Evolutionary conservation across 1,140 invertebrate genomes (phyloP).

Genomic region (Cydia amplana): DNA sequence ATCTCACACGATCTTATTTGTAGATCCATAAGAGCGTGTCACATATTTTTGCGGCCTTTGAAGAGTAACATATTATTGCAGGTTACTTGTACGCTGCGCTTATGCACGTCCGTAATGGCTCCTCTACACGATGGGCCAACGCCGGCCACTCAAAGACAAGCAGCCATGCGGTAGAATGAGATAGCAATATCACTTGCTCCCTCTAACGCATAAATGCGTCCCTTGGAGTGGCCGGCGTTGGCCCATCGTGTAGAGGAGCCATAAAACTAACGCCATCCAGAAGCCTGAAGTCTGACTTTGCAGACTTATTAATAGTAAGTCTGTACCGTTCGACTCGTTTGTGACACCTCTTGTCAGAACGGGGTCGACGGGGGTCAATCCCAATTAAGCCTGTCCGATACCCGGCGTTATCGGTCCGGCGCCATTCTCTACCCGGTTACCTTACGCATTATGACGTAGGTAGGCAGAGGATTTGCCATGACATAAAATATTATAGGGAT

Average conservation of each 20-base stretch:
- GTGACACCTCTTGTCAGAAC: constrained; percentile 20
- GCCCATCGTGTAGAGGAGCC: too few relatives aligned
- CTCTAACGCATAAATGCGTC: too few relatives aligned
- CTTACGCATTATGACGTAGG: constrained; percentile 4
- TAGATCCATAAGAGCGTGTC: too few relatives aligned
- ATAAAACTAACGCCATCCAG: background rate
- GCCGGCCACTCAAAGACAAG: too few relatives aligned
- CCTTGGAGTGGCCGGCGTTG: too few relatives aligned
- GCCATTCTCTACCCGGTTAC: background rate
- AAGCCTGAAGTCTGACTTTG: background rate
- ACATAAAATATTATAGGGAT: background rate
- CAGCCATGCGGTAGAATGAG: too few relatives aligned
- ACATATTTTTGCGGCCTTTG: too few relatives aligned
- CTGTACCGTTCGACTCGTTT: background rate
- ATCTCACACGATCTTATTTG: too few relatives aligned
- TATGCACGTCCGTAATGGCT: background rate
- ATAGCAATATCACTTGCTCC: too few relatives aligned
- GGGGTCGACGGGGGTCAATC: background rate
- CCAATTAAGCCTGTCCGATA: background rate
- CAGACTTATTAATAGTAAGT: background rate
- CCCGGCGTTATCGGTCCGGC: background rate
- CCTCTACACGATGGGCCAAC: too few relatives aligned
- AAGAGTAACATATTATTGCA: too few relatives aligned
- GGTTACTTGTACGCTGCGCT: background rate
- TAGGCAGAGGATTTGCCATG: background rate